Base-by-base conservation (phyloP, 2,888 invertebrate genomes). In the Megaustenia siamemsis region DNA sequence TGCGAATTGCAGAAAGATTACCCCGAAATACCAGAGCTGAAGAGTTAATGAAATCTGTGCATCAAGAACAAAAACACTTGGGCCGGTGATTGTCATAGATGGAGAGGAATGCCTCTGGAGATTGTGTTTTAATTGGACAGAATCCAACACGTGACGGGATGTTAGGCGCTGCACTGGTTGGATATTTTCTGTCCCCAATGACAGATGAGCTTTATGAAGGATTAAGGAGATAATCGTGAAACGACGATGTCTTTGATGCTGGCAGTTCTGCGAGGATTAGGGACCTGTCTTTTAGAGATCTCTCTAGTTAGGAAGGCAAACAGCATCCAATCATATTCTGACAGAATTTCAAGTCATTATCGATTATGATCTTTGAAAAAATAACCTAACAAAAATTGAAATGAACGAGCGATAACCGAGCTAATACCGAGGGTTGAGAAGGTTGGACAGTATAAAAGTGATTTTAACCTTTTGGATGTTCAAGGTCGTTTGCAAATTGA, bases 301-400 rank as follows among this genome's bases (percentile, higher is more conserved):
- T 38, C 38, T 2, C 35, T 6, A 10, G 68, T 66, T 6, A 32
- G 8, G 32, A 18, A 8, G 1, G 68, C 21, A 5, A 15, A 38
- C 21, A 1, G 38, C 38, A 68, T 68, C n/a, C 68, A 68, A 68
- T 68, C 68, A 38, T 68, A 43, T 71, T 71, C 43, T 71, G 24
- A 8, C 21, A 4, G n/a, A 71, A 43, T 15, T 38, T 38, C 12
- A 15, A 68, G 68, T 15, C 18, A 12, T 35, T 68, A 68, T 68
- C 38, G 68, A 68, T 68, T 38, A 68, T 18, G 5, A 38, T 21
- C 18, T 68, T 21, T 8, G n/a, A n/a, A 68, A 18, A 32, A 35
- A 68, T 35, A 18, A 4, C 56, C 5, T 10, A 15, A 35, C 68
- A 68, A 38, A 38, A 38, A 68, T 38, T 68, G 35, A 38, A 68